These are phyloP conservation scores for Oxyruncus cristatus DNA, from an alignment of 2,113 vertebrate genomes.

Conservation along the genomic window DNA sequence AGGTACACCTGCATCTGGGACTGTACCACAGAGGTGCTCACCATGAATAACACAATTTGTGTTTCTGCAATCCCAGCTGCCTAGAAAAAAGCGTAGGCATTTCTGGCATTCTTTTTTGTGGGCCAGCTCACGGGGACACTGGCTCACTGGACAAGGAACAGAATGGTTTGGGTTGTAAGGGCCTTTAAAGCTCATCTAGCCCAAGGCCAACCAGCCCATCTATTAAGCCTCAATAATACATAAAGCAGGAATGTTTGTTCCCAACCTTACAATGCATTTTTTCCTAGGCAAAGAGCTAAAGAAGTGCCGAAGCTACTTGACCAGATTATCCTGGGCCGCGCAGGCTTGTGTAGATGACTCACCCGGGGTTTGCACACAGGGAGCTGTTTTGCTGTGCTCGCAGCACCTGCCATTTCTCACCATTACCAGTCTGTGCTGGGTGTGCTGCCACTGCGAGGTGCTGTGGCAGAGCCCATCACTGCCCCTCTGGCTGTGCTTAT, in stretches of 20 bases:
- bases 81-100: neutral
- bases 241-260: neutral
- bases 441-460: neutral
- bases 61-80: neutral
- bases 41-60: accelerated
- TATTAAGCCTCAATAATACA: neutral
- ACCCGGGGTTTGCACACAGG: accelerated
- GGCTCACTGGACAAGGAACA: accelerated
- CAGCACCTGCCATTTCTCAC: neutral
- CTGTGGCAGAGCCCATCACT: neutral
- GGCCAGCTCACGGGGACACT: neutral
- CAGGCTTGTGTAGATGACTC: accelerated
- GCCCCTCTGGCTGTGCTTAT: accelerated
- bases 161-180: neutral
- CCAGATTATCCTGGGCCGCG: neutral
- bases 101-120: neutral
- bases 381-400: neutral
- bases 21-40: neutral
- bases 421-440: accelerated
- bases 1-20: neutral
- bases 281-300: neutral
- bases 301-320: neutral
- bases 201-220: neutral
- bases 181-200: neutral
- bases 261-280: neutral